Conservation (phyloP, 2,888 invertebrate genomes). For the Drosophila borborema region DNA sequence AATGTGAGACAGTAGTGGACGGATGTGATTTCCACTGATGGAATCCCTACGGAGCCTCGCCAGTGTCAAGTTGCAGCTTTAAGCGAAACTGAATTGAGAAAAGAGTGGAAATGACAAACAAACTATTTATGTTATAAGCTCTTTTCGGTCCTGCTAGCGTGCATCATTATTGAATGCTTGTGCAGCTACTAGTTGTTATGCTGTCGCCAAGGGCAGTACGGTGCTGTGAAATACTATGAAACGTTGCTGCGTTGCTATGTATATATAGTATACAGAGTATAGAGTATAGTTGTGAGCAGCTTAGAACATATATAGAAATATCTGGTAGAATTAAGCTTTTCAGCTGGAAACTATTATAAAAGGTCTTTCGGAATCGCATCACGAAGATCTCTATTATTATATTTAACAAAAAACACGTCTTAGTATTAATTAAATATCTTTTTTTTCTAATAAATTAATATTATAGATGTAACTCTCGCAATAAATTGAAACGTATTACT, state of each 20-base stretch:
- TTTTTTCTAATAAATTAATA: too few species aligned
- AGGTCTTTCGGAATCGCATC: too few species aligned
- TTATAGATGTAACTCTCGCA: not conserved
- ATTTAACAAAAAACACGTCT: too few species aligned
- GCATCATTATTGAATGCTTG: conserved; percentile 5
- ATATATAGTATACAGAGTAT: too few species aligned
- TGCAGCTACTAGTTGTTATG: not conserved
- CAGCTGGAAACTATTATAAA: too few species aligned
- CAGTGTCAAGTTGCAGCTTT: not conserved
- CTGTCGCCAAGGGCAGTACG: not conserved
- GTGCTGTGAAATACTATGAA: too few species aligned
- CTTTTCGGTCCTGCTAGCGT: not conserved
- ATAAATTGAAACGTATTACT: not conserved
- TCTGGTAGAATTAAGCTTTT: too few species aligned
- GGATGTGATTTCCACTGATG: not conserved
- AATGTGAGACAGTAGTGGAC: not conserved
- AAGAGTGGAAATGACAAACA: not conserved
- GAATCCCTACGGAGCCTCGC: not conserved
- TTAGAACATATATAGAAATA: too few species aligned
- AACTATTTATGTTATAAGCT: conserved; percentile 11
- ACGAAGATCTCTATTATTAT: too few species aligned
- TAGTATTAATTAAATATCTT: too few species aligned
- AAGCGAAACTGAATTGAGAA: conserved; percentile 1
- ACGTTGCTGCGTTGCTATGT: not conserved
- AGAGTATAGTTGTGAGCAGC: too few species aligned